Conservation (phyloP, 2,113 vertebrate genomes). For the Sebastes fasciatus region DNA sequence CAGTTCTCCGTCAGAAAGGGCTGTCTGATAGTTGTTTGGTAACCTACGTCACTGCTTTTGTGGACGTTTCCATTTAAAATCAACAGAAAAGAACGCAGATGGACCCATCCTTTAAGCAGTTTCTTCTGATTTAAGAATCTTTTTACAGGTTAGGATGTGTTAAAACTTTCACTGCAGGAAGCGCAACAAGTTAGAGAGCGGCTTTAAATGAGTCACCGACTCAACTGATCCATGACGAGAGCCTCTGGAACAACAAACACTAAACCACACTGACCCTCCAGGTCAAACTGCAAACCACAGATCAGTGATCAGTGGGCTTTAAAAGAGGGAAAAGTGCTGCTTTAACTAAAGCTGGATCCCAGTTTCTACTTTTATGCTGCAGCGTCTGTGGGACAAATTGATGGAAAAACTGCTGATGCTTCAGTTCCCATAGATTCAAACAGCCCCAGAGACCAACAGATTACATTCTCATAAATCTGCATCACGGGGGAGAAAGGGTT, state of each 20-base stretch:
- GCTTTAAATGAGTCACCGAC: conserved; percentile 15
- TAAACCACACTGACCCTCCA: not conserved
- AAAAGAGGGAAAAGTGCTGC: no score
- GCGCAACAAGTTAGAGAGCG: not conserved
- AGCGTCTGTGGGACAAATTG: not conserved
- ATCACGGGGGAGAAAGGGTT: conserved; percentile 26
- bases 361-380: not conserved
- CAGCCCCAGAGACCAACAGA: conserved; percentile 1
- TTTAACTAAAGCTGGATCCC: not conserved
- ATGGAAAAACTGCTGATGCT: conserved; percentile 52
- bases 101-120: not conserved
- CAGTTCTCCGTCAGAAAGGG: no score
- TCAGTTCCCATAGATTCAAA: conserved; percentile 66
- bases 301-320: not conserved
- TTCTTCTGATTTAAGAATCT: not conserved
- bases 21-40: no score
- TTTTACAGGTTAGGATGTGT: not conserved
- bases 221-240: not conserved
- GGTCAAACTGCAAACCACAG: not conserved
- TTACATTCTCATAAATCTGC: conserved; percentile 47
- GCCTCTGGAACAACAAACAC: conserved; percentile 13
- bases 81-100: no score
- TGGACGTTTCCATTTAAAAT: no score
- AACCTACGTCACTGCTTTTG: no score
- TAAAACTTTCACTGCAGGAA: not conserved